phyloP scores from a whole-genome alignment of 2,888 invertebrate genomes.

The Drosophila ezoana region DNA sequence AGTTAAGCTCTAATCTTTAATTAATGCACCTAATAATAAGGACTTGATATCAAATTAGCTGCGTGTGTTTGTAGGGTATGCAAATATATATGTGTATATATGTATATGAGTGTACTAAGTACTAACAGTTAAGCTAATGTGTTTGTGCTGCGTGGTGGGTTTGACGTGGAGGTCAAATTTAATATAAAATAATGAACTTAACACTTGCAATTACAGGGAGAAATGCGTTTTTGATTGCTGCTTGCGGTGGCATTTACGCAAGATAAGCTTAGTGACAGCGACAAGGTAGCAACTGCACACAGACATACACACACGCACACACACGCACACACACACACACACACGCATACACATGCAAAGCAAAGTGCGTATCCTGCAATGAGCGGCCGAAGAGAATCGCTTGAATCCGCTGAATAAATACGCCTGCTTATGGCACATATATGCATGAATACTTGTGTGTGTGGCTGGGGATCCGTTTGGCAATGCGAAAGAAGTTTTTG shows the following conservation, averaged over 20 bases:
- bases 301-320: slow-evolving; percentile 9
- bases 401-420: slow-evolving; percentile 50
- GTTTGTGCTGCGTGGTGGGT: neutral
- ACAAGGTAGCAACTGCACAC: slow-evolving; percentile 40
- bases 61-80: neutral
- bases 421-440: slow-evolving; percentile 18
- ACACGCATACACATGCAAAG: slow-evolving; percentile 18
- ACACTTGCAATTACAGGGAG: slow-evolving; percentile 43
- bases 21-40: neutral
- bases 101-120: slow-evolving; percentile 25
- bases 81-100: neutral
- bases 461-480: slow-evolving; percentile 19
- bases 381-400: slow-evolving; percentile 40
- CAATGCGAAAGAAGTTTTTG: slow-evolving; percentile 39
- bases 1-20: neutral
- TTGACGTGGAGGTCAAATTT: slow-evolving; percentile 35
- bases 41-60: slow-evolving; percentile 3
- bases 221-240: slow-evolving; percentile 69
- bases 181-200: slow-evolving; percentile 61
- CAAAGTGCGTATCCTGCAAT: slow-evolving; percentile 58
- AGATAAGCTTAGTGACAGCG: slow-evolving; percentile 52
- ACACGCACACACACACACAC: slow-evolving; percentile 5
- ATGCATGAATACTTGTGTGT: neutral
- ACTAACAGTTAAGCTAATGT: slow-evolving; percentile 32
- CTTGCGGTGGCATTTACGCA: slow-evolving; percentile 47